Base-by-base conservation (phyloP, 2,113 vertebrate species). In the Harpagus bidentatus region DNA sequence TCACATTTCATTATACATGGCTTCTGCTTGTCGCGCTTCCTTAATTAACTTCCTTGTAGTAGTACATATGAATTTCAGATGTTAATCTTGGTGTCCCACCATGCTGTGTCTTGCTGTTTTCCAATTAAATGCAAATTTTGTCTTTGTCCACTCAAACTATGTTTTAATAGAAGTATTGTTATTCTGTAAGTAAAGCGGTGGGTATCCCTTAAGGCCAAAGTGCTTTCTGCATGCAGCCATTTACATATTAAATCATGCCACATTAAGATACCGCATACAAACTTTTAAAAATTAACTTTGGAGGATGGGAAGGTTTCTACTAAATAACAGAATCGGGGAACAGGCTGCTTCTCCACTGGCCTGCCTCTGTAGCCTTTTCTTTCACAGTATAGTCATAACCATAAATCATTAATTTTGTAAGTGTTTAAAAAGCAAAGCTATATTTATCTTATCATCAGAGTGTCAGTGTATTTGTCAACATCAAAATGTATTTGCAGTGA, bases 1-100 rank as follows among this genome's bases (percentile, higher is more conserved):
- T 80, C 88, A 43, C 73, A 80, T 95, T 91, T 89, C 96, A 94
- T 95, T 91, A 81, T 71, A 93, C 84, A 88, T 91, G 85, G 93
- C 94, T 97, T 96, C 83, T 0, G 82, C 89, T 96, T 94, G 38
- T 89, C 87, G 45, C 4, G 34, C 81, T 95, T 82, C 58, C 31
- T 76, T 76, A 72, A 71, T 38, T 88, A 86, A 34, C 80, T 82
- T 87, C 31, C 58, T 79, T 62, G 66, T 89, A 90, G 82, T 66
- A 74, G 29, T 85, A 28, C 34, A 3, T 74, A 34, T 10, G 38
- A 84, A 79, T 86, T 85, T 82, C 47, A 67, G 62, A 53, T 45
- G 83, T 96, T 96, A 89, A 74, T 92, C 74, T 76, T 82, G 32
- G 36, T 73, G 74, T 96, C 45, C 22, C 66, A 62, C 87, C 62